Base-by-base conservation (phyloP, 1,140 invertebrate genomes). In the Globodera ellingtonae region DNA sequence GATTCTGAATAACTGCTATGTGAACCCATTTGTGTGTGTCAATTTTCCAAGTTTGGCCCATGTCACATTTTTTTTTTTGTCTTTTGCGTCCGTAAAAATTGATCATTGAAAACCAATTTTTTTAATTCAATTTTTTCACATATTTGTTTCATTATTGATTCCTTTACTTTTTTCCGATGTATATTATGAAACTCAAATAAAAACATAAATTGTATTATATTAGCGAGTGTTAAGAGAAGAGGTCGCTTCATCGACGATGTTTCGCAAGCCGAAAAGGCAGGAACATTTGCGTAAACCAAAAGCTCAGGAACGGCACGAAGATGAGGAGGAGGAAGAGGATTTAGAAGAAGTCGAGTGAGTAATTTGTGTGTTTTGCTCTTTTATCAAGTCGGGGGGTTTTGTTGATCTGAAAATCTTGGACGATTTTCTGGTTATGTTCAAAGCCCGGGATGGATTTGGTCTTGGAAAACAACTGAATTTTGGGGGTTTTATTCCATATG, bases 191-290 rank as follows among this genome's bases (percentile, higher is more conserved):
- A 65, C 59, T 65, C 3, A 13, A 21, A 21, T 13, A 65, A 15
- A 65, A 65, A 2, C 59, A 65, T 65, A 62, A 62, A n/a, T n/a
- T 62, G 3, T 15, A 62, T 62, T 35, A 35, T n/a, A n/a, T n/a
- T n/a, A n/a, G 0, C 35, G 3, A 35, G 35, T 3, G 35, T 35
- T 0, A 35, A 35, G 35, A 35, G 35, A 35, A 24, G 1, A 2
- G 35, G 35, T 3, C 35, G 35, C 35, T 35, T 35, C 35, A 8
- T 48, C 10, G 4, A 71, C 70, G 15, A 74, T 74, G 72, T 74
- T 74, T 24, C 72, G 72, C n/a, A 74, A 62, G 72, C 72, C 72
- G n/a, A 74, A 35, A 48, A 7, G 18, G 72, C 1, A 74, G 71
- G 13, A 46, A 21, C 13, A n/a, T 69, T 21, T 65, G 67, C 21